Evolutionary conservation across 2,888 invertebrate genomes (phyloP).

Genomic region (Andrena flavipes): DNA sequence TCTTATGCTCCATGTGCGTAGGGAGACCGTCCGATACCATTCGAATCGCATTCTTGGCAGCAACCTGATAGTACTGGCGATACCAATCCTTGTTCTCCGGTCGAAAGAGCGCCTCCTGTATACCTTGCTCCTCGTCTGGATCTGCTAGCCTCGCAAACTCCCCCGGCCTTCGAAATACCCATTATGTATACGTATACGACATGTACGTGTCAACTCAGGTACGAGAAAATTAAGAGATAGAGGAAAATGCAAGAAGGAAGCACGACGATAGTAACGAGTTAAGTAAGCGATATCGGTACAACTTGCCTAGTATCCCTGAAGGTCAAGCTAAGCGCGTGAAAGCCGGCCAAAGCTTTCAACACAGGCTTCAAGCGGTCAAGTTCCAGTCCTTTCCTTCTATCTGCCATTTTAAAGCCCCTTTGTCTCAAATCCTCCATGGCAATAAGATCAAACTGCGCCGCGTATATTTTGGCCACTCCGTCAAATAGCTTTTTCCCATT

Average conservation of each 20-base stretch:
- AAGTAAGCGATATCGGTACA: slow-evolving; percentile 7
- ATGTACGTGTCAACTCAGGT: neutral
- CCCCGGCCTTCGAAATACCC: slow-evolving; percentile 76
- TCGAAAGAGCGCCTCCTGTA: slow-evolving; percentile 87
- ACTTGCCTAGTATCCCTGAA: slow-evolving; percentile 81
- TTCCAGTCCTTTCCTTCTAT: slow-evolving; percentile 83
- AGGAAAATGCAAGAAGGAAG: neutral
- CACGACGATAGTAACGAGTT: neutral
- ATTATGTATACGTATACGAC: slow-evolving; percentile 17
- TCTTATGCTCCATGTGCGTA: slow-evolving; percentile 81
- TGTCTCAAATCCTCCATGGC: slow-evolving; percentile 85
- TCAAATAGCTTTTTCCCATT: slow-evolving; percentile 74
- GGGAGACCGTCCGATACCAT: slow-evolving; percentile 86
- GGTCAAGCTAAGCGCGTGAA: slow-evolving; percentile 85
- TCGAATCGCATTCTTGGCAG: slow-evolving; percentile 88
- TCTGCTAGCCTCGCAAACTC: slow-evolving; percentile 79
- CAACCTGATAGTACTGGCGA: slow-evolving; percentile 88
- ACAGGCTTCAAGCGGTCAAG: slow-evolving; percentile 82
- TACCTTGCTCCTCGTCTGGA: slow-evolving; percentile 74
- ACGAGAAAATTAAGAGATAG: neutral
- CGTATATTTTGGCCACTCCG: slow-evolving; percentile 81
- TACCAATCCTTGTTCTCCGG: slow-evolving; percentile 90
- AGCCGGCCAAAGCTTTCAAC: slow-evolving; percentile 84
- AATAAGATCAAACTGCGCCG: slow-evolving; percentile 84
- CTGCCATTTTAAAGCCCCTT: slow-evolving; percentile 84